Evolutionary conservation across 2,888 invertebrate genomes (phyloP).

Genomic region (Ypsolopha sequella): DNA sequence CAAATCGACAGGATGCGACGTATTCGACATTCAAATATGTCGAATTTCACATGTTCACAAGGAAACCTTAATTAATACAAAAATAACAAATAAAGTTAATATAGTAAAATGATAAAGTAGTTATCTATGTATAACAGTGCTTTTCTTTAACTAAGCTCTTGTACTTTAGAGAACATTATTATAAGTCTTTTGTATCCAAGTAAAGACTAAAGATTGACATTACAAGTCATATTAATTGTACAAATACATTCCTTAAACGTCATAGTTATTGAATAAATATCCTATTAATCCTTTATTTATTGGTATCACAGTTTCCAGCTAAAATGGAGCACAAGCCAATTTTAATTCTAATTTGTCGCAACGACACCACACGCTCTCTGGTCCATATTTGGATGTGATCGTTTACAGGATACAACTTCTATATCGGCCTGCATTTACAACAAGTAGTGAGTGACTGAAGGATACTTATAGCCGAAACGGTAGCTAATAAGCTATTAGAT

Average conservation of each 20-base stretch:
- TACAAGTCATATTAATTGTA: not conserved
- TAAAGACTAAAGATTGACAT: not conserved
- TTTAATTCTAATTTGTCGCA: conserved; percentile 3
- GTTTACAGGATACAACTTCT: not conserved
- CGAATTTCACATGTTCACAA: no score
- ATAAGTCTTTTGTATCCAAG: not conserved
- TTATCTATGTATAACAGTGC: no score
- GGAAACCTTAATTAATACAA: no score
- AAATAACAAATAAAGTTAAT: no score
- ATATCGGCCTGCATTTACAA: no score
- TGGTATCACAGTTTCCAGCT: not conserved
- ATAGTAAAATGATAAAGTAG: no score
- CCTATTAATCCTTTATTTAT: not conserved
- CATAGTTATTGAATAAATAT: not conserved
- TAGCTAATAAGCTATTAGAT: no score
- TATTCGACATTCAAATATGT: no score
- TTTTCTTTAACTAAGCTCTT: no score
- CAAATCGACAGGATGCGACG: no score
- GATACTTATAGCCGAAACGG: no score
- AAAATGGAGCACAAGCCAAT: not conserved
- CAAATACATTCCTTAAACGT: not conserved
- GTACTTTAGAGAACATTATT: not conserved
- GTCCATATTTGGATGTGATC: conserved; percentile 3
- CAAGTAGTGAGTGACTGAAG: no score
- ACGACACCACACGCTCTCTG: not conserved